Evolutionary conservation across 2,113 vertebrate genomes (phyloP).

Genomic region (Acrocephalus arundinaceus): DNA sequence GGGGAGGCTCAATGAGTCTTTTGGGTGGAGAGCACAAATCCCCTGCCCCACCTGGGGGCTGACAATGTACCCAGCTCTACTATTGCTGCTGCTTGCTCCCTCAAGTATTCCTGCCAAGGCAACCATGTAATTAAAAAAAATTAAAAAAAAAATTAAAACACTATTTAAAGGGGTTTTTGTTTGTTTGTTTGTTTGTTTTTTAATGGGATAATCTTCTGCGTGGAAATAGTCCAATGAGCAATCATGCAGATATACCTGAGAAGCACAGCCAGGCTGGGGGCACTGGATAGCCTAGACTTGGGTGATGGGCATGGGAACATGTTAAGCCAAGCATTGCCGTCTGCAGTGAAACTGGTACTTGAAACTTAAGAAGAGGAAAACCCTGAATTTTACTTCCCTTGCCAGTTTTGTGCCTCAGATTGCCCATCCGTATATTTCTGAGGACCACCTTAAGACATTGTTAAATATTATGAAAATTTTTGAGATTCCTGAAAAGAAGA

Average conservation of each 20-base stretch:
- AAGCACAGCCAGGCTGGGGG: not conserved
- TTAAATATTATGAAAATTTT: not conserved
- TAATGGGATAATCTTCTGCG: not conserved
- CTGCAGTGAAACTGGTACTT: not conserved
- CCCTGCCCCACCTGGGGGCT: not conserved
- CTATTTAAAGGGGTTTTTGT: not conserved
- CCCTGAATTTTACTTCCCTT: not conserved
- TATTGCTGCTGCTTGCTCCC: not conserved
- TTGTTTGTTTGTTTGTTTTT: not conserved
- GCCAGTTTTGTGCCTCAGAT: not conserved
- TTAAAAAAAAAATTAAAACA: rapidly evolving
- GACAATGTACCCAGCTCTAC: not conserved
- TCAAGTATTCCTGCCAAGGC: not conserved
- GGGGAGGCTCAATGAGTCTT: rapidly evolving
- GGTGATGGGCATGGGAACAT: rapidly evolving
- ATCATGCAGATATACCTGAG: not conserved
- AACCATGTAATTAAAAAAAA: not conserved
- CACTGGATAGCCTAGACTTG: not conserved
- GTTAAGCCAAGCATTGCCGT: not conserved
- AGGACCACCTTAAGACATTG: not conserved
- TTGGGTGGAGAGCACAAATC: rapidly evolving
- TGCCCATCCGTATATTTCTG: not conserved
- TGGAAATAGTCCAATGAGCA: not conserved
- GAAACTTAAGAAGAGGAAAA: not conserved
- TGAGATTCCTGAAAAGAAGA: not conserved